Base-by-base conservation (phyloP, 2,797 vertebrate genomes). In the Danio jaintianensis region DNA sequence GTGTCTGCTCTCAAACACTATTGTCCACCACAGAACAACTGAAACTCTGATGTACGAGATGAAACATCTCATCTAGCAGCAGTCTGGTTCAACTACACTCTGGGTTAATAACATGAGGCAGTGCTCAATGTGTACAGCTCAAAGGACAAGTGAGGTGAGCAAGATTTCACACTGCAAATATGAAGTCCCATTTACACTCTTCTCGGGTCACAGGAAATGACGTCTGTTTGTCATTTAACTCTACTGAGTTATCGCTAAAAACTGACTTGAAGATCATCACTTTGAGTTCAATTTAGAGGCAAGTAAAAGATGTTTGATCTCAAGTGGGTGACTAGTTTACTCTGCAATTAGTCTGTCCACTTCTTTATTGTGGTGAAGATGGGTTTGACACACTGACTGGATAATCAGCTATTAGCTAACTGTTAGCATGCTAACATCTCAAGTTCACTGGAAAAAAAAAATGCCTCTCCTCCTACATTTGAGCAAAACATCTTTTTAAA, bases 1-100 rank as follows among this genome's bases (percentile, higher is more conserved):
- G n/a, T n/a, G n/a, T n/a, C n/a, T n/a, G n/a, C n/a, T n/a, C n/a
- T n/a, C n/a, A n/a, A n/a, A n/a, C n/a, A n/a, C n/a, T n/a, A n/a
- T n/a, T n/a, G n/a, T n/a, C 29, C 29, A 29, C 29, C 29, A 29
- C 29, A 29, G 3, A 29, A 29, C 29, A 1, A 85, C 85, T 88
- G 86, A 90, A 86, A 85, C 68, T 80, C 75, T 71, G 47, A 58
- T 84, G 80, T 82, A 84, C 74, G 36, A 72, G 86, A 87, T 82
- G 87, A 89, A 84, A 84, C 67, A 45, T 77, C 64, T 68, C 50
- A 58, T 90, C 86, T 90, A 88, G 91, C 87, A 85, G 84, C 86
- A 85, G 87, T 85, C 84, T 83, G 86, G 87, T 85, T 88, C 85
- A 85, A 82, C 86, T 83, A 83, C 81, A 84, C 66, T 82, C 85